phyloP scores from a whole-genome alignment of 2,113 vertebrate genomes.

The Cephalopholis sonnerati region DNA sequence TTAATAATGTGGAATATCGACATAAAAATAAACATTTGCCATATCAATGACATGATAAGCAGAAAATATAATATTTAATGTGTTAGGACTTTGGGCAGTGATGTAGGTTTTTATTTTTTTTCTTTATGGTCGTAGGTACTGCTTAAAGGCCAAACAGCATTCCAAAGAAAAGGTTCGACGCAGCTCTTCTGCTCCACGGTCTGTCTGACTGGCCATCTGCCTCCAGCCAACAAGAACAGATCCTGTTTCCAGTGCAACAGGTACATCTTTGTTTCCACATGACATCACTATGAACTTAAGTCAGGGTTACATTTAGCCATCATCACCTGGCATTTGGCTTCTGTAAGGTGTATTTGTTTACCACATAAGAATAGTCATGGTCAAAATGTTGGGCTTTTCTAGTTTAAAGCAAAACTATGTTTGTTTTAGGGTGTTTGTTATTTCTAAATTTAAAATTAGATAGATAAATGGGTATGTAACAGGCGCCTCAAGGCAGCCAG shows the following conservation, averaged over 20 bases:
- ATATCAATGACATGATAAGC: background rate
- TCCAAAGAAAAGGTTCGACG: slow-evolving; percentile 97
- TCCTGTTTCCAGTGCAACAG: slow-evolving; percentile 94
- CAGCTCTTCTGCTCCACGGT: slow-evolving; percentile 99
- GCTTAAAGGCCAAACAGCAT: slow-evolving; percentile 97
- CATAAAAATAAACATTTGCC: background rate
- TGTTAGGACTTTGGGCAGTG: background rate
- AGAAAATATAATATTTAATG: background rate
- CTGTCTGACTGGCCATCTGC: slow-evolving; percentile 95
- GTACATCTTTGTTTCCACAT: slow-evolving; percentile 75
- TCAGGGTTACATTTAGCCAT: background rate
- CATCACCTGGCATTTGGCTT: background rate
- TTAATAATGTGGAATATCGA: background rate
- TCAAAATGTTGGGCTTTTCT: background rate
- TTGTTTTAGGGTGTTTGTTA: background rate
- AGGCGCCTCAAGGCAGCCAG: background rate
- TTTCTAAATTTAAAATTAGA: background rate
- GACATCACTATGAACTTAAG: background rate
- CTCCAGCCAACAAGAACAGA: slow-evolving; percentile 82
- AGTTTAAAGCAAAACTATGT: background rate
- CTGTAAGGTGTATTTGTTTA: background rate
- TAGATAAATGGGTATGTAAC: background rate
- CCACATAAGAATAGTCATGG: background rate
- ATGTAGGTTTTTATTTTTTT: background rate
- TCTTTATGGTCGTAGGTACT: slow-evolving; percentile 75